Evolutionary conservation across 2,113 vertebrate species (phyloP).

Genomic region (Macrotis lagotis): DNA sequence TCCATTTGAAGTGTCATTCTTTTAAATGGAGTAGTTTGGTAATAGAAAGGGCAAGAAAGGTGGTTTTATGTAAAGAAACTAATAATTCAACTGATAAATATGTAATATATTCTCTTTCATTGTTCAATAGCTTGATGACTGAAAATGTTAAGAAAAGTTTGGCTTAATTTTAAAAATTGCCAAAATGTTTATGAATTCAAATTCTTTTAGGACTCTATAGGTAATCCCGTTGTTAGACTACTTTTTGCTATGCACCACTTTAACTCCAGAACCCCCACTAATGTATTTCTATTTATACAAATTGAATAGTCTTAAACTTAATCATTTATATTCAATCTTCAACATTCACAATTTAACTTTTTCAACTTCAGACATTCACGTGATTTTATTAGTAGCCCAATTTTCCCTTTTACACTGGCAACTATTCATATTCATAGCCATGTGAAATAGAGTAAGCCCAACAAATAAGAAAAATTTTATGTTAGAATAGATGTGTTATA

Average conservation of each 20-base stretch:
- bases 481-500: slow-evolving; percentile 48
- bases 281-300: neutral
- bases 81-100: neutral
- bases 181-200: neutral
- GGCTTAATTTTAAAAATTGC: neutral
- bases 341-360: no score
- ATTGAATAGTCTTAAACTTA: neutral
- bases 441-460: no score
- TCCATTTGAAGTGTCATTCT: neutral
- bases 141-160: neutral
- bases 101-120: neutral
- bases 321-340: no score
- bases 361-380: no score
- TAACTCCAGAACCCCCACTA: neutral
- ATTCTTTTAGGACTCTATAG: neutral
- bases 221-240: neutral
- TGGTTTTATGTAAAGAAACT: neutral
- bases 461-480: neutral
- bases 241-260: neutral
- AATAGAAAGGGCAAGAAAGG: neutral
- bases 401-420: no score
- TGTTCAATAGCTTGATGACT: neutral
- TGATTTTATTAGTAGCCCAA: no score
- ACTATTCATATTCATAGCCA: no score
- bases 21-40: neutral